Evolutionary conservation across 2,113 vertebrate genomes (phyloP), one percentile per base, ranked within the genome.

Genomic region (Pygoscelis antarcticus): DNA sequence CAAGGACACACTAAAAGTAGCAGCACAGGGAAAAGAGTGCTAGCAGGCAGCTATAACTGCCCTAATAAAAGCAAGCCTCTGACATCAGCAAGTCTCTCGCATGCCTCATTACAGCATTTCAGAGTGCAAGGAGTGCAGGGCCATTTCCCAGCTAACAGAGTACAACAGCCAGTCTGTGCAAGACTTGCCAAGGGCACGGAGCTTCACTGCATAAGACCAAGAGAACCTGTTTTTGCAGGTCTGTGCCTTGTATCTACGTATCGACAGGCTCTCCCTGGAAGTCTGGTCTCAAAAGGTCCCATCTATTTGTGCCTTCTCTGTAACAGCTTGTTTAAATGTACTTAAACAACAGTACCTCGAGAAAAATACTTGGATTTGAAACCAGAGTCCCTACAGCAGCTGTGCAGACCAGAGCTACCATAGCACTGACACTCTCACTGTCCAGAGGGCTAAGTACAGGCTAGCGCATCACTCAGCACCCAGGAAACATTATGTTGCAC

Each of bases 1-100:
- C 98, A 5, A 97, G 97, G 81, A 99, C 96, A 58, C 98, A 97
- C 89, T 98, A 49, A 14, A 95, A 83, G 61, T 2, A 90, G 38
- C 19, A 91, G 30, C 58, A 96, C 10, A 90, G 49, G 12, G 49
- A 77, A 72, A 89, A 93, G 8, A 60, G 15, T 40, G 29, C 16
- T 72, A 70, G 16, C 32, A 90, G 47, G 40, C 30, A 92, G 46
- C 32, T 76, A 12, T 38, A 89, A 69, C 11, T 6, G 2, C 40
- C 51, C 49, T 57, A 47, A 82, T n/a, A 69, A 34, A 66, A 69
- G 29, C 51, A 72, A 69, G 34, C 11, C 47, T 84, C 64, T 81
- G 27, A 77, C 58, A 83, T 32, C 27, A 88, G 23, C 29, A 76
- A 61, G 36, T 66, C 34, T 89, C 57, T 83, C 62, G 62, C 16